Conservation (phyloP, 2,888 invertebrate species). For the Anaspis maculata region DNA sequence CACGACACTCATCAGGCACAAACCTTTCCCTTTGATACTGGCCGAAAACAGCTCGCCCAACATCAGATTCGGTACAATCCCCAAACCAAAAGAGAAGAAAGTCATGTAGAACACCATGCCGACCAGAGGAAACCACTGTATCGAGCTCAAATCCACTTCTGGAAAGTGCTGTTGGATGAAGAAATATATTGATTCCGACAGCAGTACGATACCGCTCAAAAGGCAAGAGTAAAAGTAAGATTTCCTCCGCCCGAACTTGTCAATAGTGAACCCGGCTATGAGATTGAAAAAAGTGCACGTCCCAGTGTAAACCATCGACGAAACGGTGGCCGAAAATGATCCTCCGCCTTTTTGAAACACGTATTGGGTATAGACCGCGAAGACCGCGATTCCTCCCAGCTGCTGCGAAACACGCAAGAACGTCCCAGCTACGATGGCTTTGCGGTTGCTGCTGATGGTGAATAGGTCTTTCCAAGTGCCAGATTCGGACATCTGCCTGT, state of each 20-base stretch:
- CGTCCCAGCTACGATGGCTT: constrained; percentile 26
- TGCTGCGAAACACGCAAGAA: constrained; percentile 30
- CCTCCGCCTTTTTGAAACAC: constrained; percentile 34
- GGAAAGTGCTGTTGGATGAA: constrained; percentile 18
- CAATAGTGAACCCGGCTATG: constrained; percentile 19
- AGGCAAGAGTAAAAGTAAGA: constrained; percentile 22
- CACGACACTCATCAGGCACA: too few species aligned
- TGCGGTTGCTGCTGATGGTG: constrained; percentile 26
- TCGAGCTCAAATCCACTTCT: constrained; percentile 17
- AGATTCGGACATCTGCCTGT: constrained; percentile 31
- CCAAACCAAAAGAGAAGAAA: constrained; percentile 25
- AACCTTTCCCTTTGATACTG: too few species aligned
- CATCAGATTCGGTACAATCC: constrained; percentile 29
- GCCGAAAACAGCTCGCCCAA: too few species aligned
- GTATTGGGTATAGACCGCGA: constrained; percentile 28
- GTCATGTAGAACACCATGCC: constrained; percentile 28
- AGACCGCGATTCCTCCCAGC: constrained; percentile 27
- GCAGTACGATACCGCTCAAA: constrained; percentile 19
- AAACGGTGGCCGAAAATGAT: constrained; percentile 25
- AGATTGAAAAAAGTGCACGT: constrained; percentile 18
- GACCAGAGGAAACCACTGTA: constrained; percentile 30
- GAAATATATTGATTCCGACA: constrained; percentile 24
- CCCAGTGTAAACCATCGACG: constrained; percentile 24
- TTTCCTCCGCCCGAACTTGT: constrained; percentile 22
- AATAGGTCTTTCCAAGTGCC: constrained; percentile 30